Evolutionary conservation across 2,113 vertebrate genomes (phyloP).

Genomic region (Mesitornis unicolor): DNA sequence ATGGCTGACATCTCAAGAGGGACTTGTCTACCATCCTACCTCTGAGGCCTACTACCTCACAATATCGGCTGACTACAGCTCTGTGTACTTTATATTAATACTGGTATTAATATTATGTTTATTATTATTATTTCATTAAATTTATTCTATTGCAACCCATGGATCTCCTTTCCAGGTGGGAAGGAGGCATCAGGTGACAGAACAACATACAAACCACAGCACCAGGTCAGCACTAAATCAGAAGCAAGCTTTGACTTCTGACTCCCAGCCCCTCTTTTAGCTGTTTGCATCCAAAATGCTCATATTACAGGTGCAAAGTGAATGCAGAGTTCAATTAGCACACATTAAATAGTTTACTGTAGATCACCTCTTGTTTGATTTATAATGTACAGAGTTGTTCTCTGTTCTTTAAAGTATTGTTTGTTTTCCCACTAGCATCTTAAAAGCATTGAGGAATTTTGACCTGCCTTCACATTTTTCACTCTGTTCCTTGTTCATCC

Average conservation of each 20-base stretch:
- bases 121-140: too few species aligned
- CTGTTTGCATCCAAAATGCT: neutral
- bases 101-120: too few species aligned
- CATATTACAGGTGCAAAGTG: neutral
- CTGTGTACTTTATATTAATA: too few species aligned
- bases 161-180: too few species aligned
- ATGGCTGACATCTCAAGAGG: too few species aligned
- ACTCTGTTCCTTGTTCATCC: neutral
- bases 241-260: neutral
- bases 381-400: neutral
- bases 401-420: neutral
- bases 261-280: neutral
- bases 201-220: too few species aligned
- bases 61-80: too few species aligned
- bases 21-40: too few species aligned
- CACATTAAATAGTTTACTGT: neutral
- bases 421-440: neutral
- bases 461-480: neutral
- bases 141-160: too few species aligned
- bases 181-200: too few species aligned
- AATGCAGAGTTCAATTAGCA: neutral
- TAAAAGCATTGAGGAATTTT: neutral
- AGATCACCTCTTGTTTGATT: neutral
- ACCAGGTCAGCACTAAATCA: neutral
- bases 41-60: too few species aligned